Evolutionary conservation across 2,888 invertebrate genomes (phyloP).

Genomic region (Onthophagus sagittarius): DNA sequence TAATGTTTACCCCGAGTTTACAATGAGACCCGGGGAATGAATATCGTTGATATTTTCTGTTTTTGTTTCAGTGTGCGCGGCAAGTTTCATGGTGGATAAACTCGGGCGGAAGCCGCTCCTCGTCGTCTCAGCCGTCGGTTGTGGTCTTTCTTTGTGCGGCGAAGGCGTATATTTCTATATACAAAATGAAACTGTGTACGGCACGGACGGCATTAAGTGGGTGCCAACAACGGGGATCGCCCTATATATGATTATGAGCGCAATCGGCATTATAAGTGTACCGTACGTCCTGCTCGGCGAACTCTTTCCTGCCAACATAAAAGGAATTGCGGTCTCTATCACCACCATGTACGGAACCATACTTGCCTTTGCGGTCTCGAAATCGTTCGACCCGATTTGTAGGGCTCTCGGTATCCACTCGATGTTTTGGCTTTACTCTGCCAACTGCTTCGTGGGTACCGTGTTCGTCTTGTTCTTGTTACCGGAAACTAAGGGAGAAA

Average conservation of each 20-base stretch:
- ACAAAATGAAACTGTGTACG: conserved; percentile 47
- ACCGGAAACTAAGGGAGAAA: conserved; percentile 62
- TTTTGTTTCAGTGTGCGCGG: conserved; percentile 15
- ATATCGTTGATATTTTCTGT: too few species aligned
- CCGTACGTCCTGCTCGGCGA: conserved; percentile 63
- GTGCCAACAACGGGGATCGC: conserved; percentile 55
- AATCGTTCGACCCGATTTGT: conserved; percentile 57
- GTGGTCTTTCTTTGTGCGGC: conserved; percentile 51
- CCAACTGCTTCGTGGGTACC: conserved; percentile 54
- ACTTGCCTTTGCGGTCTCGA: conserved; percentile 56
- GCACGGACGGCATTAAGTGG: conserved; percentile 48
- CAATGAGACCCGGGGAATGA: too few species aligned
- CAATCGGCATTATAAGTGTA: conserved; percentile 58
- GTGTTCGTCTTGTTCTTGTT: conserved; percentile 55
- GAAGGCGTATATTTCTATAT: conserved; percentile 56
- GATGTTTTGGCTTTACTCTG: conserved; percentile 57
- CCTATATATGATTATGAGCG: conserved; percentile 56
- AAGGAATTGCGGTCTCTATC: conserved; percentile 57
- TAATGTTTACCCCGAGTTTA: not conserved
- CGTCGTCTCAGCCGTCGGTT: conserved; percentile 53
- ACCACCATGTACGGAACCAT: conserved; percentile 56
- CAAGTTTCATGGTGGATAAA: conserved; percentile 51
- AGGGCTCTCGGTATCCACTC: conserved; percentile 56
- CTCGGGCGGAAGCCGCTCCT: conserved; percentile 55
- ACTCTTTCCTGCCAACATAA: conserved; percentile 60